These are phyloP conservation scores for Triplophysa siluroides DNA, from an alignment of 2,113 vertebrate genomes.

Conservation along the genomic window DNA sequence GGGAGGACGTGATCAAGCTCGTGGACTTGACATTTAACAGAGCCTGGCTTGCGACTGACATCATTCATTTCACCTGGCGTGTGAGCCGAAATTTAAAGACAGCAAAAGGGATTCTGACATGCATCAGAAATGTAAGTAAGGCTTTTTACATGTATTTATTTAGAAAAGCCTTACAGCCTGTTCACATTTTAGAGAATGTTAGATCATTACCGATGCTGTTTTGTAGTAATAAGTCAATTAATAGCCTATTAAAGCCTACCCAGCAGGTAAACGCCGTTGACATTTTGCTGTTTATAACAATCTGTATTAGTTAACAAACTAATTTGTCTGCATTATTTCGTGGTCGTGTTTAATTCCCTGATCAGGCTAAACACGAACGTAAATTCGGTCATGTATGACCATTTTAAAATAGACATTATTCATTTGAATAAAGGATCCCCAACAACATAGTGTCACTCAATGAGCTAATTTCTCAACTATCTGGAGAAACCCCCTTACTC, in stretches of 20 bases:
- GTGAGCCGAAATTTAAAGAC: constrained; percentile 22
- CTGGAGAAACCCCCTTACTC: constrained; percentile 14
- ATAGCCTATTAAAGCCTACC: no score
- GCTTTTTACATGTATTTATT: not conserved
- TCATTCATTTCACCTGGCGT: constrained; percentile 27
- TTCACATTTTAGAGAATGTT: not conserved
- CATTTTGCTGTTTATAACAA: no score
- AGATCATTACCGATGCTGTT: not conserved
- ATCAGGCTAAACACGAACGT: not conserved
- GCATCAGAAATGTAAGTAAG: constrained; percentile 76
- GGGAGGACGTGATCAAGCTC: not conserved
- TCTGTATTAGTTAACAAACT: no score
- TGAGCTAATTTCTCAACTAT: constrained; percentile 47
- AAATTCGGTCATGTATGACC: not conserved
- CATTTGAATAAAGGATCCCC: constrained; percentile 22
- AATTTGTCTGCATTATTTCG: not conserved
- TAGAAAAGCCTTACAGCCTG: not conserved
- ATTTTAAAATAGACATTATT: constrained; percentile 9
- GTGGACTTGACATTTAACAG: constrained; percentile 26
- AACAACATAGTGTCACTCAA: not conserved
- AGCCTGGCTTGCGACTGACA: constrained; percentile 4
- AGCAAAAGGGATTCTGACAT: constrained; percentile 71
- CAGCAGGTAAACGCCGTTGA: no score
- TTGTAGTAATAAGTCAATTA: not conserved
- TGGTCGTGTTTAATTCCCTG: not conserved